Percentiles rank a stretch among this genome's conserved stretches.
These are phyloP conservation scores for Melanogrammus aeglefinus DNA, from an alignment of 2,797 vertebrate species.

Conservation along the genomic window DNA sequence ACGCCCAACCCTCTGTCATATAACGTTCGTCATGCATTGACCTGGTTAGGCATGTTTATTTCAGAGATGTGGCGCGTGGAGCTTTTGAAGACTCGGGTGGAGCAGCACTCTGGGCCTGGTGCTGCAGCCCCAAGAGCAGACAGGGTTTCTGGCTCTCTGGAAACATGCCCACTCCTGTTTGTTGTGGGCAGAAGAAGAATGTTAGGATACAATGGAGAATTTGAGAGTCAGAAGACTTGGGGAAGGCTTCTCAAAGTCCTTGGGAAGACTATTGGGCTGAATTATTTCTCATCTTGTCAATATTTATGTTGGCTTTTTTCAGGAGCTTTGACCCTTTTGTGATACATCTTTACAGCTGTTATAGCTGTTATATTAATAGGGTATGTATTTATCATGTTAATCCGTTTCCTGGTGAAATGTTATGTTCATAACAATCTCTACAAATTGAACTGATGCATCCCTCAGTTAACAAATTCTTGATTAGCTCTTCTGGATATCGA, in stretches of 20 bases:
- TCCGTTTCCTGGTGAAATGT: too few relatives aligned
- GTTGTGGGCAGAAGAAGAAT: slow-evolving; percentile 53
- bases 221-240: slow-evolving; percentile 26
- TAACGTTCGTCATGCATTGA: too few relatives aligned
- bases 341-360: not conserved
- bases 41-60: too few relatives aligned
- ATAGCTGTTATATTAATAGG: too few relatives aligned
- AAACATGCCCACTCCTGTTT: slow-evolving; percentile 33
- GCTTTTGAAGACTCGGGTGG: slow-evolving; percentile 8
- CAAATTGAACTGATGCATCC: not conserved
- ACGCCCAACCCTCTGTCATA: too few relatives aligned
- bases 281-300: slow-evolving; percentile 35
- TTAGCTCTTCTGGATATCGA: not conserved
- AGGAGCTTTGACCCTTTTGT: not conserved
- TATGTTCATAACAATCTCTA: not conserved
- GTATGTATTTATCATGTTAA: too few relatives aligned
- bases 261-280: slow-evolving; percentile 23
- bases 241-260: not conserved
- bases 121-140: slow-evolving; percentile 16
- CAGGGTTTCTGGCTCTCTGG: slow-evolving; percentile 16
- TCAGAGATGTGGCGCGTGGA: not conserved
- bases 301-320: slow-evolving; percentile 20
- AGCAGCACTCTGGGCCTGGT: not conserved
- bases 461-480: not conserved
- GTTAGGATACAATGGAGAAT: slow-evolving; percentile 31